phyloP scores from a whole-genome alignment of 2,888 invertebrate genomes.

The Orchestes rusci region DNA sequence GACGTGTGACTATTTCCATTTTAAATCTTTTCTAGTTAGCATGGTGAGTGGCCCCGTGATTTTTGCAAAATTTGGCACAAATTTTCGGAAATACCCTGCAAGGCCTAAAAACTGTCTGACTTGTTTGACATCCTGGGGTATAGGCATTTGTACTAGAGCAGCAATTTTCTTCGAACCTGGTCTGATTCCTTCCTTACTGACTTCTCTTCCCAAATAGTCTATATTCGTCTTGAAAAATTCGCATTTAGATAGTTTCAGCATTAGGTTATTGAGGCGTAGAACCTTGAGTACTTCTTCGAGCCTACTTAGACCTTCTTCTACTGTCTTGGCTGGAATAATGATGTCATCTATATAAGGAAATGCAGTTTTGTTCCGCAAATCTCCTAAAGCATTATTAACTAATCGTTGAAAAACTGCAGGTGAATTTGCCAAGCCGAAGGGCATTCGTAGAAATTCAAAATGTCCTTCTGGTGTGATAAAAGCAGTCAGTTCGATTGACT shows the following conservation, averaged over 20 bases:
- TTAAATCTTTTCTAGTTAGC: conserved; percentile 1
- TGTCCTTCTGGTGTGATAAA: too few relatives aligned
- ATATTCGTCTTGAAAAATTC: not conserved
- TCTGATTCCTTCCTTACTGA: conserved; percentile 2
- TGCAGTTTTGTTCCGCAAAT: not conserved
- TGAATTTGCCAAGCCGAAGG: too few relatives aligned
- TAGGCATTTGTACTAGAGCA: not conserved
- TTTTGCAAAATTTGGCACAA: not conserved
- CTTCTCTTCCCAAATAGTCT: not conserved
- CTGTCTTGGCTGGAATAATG: too few relatives aligned
- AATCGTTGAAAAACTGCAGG: not conserved
- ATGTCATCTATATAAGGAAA: not conserved
- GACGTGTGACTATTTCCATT: not conserved
- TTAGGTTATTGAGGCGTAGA: not conserved
- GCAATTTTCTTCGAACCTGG: not conserved
- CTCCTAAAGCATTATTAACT: not conserved
- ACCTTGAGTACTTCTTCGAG: not conserved
- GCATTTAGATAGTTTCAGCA: not conserved
- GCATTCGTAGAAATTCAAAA: too few relatives aligned
- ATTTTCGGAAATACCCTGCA: not conserved
- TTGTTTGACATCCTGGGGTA: not conserved
- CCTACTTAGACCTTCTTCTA: not conserved
- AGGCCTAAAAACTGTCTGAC: too few relatives aligned
- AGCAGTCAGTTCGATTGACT: too few relatives aligned
- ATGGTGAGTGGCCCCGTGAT: not conserved